Conservation (phyloP, 2,888 invertebrate species). For the Adineta ricciae region DNA sequence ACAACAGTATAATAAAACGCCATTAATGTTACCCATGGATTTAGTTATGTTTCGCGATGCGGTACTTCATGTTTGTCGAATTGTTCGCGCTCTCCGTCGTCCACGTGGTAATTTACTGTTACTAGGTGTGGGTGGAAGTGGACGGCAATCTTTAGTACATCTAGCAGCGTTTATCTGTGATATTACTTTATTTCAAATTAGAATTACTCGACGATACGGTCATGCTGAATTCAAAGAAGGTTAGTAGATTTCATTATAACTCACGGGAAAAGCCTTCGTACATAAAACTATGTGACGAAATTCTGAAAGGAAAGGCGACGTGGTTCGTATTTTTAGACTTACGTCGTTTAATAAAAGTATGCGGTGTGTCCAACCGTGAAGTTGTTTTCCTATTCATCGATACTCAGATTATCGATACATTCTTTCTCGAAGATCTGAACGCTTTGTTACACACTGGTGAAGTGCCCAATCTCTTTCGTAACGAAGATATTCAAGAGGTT, state of each 20-base stretch:
- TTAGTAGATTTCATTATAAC: not conserved
- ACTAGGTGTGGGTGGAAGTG: slow-evolving; percentile 74
- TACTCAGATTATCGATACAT: slow-evolving; percentile 68
- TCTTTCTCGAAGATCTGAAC: slow-evolving; percentile 76
- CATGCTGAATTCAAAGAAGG: slow-evolving; percentile 58
- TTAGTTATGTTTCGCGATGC: slow-evolving; percentile 76
- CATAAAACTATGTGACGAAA: no score
- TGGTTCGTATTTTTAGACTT: slow-evolving; percentile 62
- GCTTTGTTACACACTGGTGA: slow-evolving; percentile 77
- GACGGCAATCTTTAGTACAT: slow-evolving; percentile 67
- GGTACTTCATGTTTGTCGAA: slow-evolving; percentile 61
- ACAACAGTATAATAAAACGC: slow-evolving; percentile 68
- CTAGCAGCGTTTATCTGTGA: slow-evolving; percentile 70
- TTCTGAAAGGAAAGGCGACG: no score
- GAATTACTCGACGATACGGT: slow-evolving; percentile 68
- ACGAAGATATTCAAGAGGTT: slow-evolving; percentile 72
- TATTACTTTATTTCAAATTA: slow-evolving; percentile 66
- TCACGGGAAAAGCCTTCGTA: no score
- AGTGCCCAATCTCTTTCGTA: slow-evolving; percentile 72
- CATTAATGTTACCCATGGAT: slow-evolving; percentile 68
- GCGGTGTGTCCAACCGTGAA: slow-evolving; percentile 66
- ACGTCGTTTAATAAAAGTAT: slow-evolving; percentile 62
- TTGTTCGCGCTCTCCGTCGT: slow-evolving; percentile 70
- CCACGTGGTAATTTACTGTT: slow-evolving; percentile 71
- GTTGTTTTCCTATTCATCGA: slow-evolving; percentile 74